Conservation (phyloP, 2,888 invertebrate species). For the Caenorhabditis wallacei region DNA sequence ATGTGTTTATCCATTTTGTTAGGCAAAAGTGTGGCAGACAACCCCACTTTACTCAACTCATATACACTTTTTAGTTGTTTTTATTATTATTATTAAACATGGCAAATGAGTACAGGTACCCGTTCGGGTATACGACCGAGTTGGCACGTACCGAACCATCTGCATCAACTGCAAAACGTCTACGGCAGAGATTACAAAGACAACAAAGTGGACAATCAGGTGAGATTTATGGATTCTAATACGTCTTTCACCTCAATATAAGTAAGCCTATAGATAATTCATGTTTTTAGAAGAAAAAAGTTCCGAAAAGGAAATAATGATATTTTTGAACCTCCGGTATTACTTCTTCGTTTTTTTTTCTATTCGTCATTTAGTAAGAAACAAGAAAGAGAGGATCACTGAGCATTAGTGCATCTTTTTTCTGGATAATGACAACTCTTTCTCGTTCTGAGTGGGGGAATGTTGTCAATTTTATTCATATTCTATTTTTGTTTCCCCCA, state of each 20-base stretch:
- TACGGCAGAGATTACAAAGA: slow-evolving; percentile 81
- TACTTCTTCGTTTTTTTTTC: slow-evolving; percentile 6
- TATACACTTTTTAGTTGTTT: not conserved
- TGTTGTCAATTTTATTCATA: slow-evolving; percentile 26
- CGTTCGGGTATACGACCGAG: slow-evolving; percentile 82
- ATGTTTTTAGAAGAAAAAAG: not conserved
- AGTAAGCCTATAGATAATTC: too few species aligned
- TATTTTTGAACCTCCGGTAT: slow-evolving; percentile 32
- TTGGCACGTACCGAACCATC: slow-evolving; percentile 80
- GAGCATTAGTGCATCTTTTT: slow-evolving; percentile 61
- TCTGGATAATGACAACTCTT: slow-evolving; percentile 59
- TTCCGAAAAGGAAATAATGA: not conserved
- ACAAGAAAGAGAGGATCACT: slow-evolving; percentile 42
- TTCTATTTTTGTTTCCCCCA: not conserved
- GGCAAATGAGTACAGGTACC: slow-evolving; percentile 72
- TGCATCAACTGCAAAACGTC: slow-evolving; percentile 81
- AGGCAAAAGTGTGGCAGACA: slow-evolving; percentile 21
- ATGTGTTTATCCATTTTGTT: slow-evolving; percentile 52
- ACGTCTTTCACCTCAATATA: too few species aligned
- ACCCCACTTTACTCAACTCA: not conserved
- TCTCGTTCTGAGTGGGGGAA: slow-evolving; percentile 20
- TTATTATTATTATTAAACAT: slow-evolving; percentile 2
- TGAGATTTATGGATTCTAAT: slow-evolving; percentile 23
- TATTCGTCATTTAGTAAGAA: slow-evolving; percentile 33
- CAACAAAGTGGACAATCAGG: slow-evolving; percentile 82